Evolutionary conservation across 2,797 vertebrate species (phyloP), one percentile per base, ranked within the genome.

Genomic region (Hoplostethus mediterraneus): DNA sequence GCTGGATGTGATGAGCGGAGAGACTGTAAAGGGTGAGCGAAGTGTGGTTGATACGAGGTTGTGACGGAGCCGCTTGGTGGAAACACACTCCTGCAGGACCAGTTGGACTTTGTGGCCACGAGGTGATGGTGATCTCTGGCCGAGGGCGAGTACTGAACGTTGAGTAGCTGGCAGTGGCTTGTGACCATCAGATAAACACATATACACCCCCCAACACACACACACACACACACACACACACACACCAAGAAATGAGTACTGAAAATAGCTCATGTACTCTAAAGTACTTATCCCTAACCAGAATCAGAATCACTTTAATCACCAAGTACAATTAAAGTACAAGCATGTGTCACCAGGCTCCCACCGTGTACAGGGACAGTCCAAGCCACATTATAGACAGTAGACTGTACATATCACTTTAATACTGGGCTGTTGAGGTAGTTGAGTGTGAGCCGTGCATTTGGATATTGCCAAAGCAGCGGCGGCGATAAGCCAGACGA

Each of bases 381-480:
- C 2, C 1, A 28, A 33, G 55, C 60, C 45, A 45, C 14, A 62
- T 63, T 31, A n/a, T 61, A 75, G 42, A 59, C 70, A 54, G 4
- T 11, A 28, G 30, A 51, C 76, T 63, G 79, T 40, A 76, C 76
- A 68, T 0, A 38, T 57, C 52, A 10, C 63, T 14, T 61, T 42
- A 57, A 17, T 31, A 47, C 44, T 47, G 44, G 44, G 13, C 25
- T n/a, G 12, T 12, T 62, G 42, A 28, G 14, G 36, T 44, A 14
- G 13, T 60, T 14, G 13, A 73, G 71, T 14, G 36, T 14, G 60
- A 73, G 30, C 6, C 28, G 45, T 1, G 36, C 56, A 51, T 78
- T 65, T 87, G 28, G 75, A 73, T 63, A 44, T 31, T 44, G 62
- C 52, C 40, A 65, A 45, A 74, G 66, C 64, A 68, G 25, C n/a